Percentiles rank a stretch among this genome's conserved stretches.
Evolutionary conservation across 1,140 invertebrate genomes (phyloP).

Genomic region (Drosophila ironensis): DNA sequence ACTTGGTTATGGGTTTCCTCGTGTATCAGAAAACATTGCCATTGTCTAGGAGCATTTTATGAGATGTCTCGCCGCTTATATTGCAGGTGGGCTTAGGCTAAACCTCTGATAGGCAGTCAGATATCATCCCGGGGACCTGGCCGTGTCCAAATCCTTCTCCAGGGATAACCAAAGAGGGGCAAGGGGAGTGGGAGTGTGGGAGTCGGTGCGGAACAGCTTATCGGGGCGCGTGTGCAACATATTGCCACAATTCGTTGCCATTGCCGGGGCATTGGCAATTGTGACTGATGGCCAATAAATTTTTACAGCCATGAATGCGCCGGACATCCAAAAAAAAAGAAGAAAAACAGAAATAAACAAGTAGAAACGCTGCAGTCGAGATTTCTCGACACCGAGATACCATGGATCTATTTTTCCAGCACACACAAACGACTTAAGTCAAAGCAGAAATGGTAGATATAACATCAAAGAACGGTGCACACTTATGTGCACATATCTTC

Average conservation of each 20-base stretch:
- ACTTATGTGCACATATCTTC: too few relatives aligned
- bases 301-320: constrained; percentile 61
- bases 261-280: constrained; percentile 60
- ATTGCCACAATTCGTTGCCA: constrained; percentile 61
- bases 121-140: background rate
- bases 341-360: background rate
- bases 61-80: too few relatives aligned
- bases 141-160: background rate
- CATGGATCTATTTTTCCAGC: too few relatives aligned
- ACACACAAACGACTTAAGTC: too few relatives aligned
- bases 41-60: too few relatives aligned
- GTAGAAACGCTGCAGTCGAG: too few relatives aligned
- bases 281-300: constrained; percentile 79
- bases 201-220: constrained; percentile 32
- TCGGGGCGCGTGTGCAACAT: constrained; percentile 68
- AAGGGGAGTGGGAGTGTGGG: background rate
- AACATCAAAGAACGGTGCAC: too few relatives aligned
- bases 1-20: too few relatives aligned
- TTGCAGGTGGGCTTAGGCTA: too few relatives aligned
- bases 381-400: too few relatives aligned
- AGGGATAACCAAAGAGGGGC: background rate
- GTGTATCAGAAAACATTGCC: too few relatives aligned
- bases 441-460: too few relatives aligned
- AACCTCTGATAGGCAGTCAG: background rate
- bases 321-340: constrained; percentile 23